These are phyloP conservation scores for Ryuthela nishihirai DNA, from an alignment of 2,888 invertebrate species.

Conservation along the genomic window DNA sequence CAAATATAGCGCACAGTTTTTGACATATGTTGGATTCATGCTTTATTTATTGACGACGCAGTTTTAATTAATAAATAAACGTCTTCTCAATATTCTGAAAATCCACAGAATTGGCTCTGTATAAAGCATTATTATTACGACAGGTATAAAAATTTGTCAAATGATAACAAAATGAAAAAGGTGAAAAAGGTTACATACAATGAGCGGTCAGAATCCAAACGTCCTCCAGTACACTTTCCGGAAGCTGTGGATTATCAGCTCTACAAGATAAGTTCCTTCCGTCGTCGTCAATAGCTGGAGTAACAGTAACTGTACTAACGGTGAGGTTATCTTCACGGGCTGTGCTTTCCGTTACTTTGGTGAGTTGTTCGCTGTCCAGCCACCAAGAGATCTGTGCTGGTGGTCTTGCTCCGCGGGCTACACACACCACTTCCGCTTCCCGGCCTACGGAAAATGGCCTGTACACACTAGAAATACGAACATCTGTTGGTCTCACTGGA, in stretches of 20 bases:
- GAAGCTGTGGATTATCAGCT: slow-evolving; percentile 40
- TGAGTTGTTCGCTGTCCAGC: slow-evolving; percentile 28
- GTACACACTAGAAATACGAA: slow-evolving; percentile 37
- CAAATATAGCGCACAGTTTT: too few species aligned
- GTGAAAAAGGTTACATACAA: slow-evolving; percentile 31
- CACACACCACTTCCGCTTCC: slow-evolving; percentile 36
- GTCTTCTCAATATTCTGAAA: too few species aligned
- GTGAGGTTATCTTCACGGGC: slow-evolving; percentile 39
- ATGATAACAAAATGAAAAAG: not conserved
- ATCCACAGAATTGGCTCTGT: too few species aligned
- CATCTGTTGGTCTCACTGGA: slow-evolving; percentile 42
- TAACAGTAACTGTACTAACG: slow-evolving; percentile 35
- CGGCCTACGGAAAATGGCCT: slow-evolving; percentile 35
- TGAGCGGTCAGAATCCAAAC: slow-evolving; percentile 40
- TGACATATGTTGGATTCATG: too few species aligned
- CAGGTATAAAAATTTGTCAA: too few species aligned
- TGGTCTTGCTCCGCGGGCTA: slow-evolving; percentile 40
- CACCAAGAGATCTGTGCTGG: slow-evolving; percentile 43
- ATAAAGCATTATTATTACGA: too few species aligned
- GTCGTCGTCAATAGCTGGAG: slow-evolving; percentile 38
- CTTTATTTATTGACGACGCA: too few species aligned
- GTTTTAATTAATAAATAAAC: too few species aligned
- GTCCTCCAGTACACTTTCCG: slow-evolving; percentile 40
- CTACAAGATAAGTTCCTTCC: slow-evolving; percentile 40
- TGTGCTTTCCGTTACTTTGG: slow-evolving; percentile 35